phyloP scores from a whole-genome alignment of 2,888 invertebrate species.

The Tryphoninae sp. region DNA sequence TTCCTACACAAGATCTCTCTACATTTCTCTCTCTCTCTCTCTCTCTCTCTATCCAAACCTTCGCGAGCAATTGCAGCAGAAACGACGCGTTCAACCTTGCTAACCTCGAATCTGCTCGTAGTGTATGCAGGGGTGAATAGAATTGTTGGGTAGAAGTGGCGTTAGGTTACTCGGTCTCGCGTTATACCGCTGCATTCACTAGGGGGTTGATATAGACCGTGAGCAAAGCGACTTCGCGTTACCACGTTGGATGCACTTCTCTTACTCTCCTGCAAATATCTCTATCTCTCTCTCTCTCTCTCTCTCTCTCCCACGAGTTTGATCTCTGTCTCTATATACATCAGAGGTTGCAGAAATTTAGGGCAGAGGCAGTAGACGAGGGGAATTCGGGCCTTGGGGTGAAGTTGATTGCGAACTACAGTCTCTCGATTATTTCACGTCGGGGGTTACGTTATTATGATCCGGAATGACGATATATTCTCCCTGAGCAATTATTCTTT shows the following conservation, averaged over 20 bases:
- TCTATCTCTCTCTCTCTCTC: no score
- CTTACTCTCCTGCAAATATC: not conserved
- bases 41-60: conserved; percentile 32
- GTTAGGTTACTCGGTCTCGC: not conserved
- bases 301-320: no score
- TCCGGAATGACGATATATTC: conserved; percentile 46
- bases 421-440: conserved; percentile 47
- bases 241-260: conserved; percentile 36
- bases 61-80: conserved; percentile 56
- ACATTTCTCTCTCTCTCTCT: not conserved
- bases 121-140: conserved; percentile 24
- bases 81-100: conserved; percentile 57
- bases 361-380: not conserved
- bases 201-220: conserved; percentile 3
- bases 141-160: conserved; percentile 26
- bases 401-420: conserved; percentile 35
- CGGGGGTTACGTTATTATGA: conserved; percentile 49
- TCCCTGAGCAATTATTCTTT: conserved; percentile 57
- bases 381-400: conserved; percentile 27
- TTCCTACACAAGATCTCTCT: not conserved
- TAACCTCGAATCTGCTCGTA: conserved; percentile 49
- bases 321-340: not conserved
- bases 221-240: conserved; percentile 9
- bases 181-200: conserved; percentile 20
- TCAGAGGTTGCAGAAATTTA: not conserved